Conservation (phyloP, 2,113 vertebrate genomes). For the Acanthisitta chloris region DNA sequence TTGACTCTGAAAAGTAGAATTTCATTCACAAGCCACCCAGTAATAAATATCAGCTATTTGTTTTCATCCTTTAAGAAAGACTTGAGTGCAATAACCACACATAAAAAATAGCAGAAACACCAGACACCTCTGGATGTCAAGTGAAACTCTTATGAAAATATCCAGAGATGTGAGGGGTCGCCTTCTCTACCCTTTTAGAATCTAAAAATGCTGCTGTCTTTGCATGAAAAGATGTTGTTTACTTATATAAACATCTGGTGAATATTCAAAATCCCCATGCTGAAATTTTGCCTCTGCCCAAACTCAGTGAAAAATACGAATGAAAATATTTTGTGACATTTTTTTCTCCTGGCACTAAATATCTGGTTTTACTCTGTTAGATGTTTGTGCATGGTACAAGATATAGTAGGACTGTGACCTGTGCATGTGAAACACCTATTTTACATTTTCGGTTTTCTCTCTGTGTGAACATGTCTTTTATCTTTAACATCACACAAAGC, state of each 20-base stretch:
- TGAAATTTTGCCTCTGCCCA: background rate
- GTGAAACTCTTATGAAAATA: background rate
- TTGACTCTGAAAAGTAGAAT: background rate
- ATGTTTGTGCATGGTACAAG: background rate
- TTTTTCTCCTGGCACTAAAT: background rate
- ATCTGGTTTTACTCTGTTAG: background rate
- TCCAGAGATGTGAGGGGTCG: background rate
- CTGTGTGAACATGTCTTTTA: constrained; percentile 45
- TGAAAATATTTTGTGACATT: background rate
- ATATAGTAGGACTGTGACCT: background rate
- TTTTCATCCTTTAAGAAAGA: background rate
- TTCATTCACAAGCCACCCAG: background rate
- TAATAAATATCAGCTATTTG: background rate
- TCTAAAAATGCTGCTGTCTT: background rate
- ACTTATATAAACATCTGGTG: background rate
- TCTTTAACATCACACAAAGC: constrained; percentile 54
- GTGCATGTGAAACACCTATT: constrained; percentile 7
- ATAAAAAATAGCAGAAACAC: background rate
- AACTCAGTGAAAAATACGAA: background rate
- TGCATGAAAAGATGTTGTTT: background rate
- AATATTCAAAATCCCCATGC: background rate
- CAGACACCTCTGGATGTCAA: background rate
- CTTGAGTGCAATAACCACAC: background rate
- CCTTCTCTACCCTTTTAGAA: background rate
- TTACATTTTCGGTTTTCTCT: constrained; percentile 41